Base-by-base conservation (phyloP, 2,888 invertebrate species). In the Uropetala carovei region DNA sequence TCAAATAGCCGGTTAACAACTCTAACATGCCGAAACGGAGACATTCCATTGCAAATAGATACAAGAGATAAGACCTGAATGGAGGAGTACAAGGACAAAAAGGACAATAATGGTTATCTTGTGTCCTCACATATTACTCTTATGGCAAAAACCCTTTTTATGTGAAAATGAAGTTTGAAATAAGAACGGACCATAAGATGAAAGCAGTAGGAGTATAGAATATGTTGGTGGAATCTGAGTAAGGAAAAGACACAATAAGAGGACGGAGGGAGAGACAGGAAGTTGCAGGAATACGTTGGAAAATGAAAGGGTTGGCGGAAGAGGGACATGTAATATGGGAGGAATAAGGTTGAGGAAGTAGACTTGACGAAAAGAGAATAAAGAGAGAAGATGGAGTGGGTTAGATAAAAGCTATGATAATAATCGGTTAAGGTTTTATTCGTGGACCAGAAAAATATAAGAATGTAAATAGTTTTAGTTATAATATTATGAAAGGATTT, bases 171-270 rank as follows among this genome's bases (percentile, higher is more conserved):
- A 43, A 43, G 43, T 5, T 43, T 43, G 43, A 43, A 43, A 43
- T 43, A 43, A 13, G 75, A 75, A 22, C 7, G 22, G 75, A n/a
- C 22, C 75, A 27, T 75, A 27, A 75, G 22, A 75, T 27, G 13
- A 11, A 27, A 27, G 13, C 22, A 75, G 43, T 22, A 27, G 13
- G 22, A 75, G 43, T 22, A 75, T 75, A 75, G 27, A 75, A 22
- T 75, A 27, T 75, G 13, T 22, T 75, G 5, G 27, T 27, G 75
- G 27, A 75, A 75, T 13, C 13, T 13, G 75, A 75, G 75, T 27
- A 75, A 75, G 75, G 75, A 27, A 43, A 75, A 75, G 75, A 75
- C 27, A 75, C 75, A 22, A 75, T 75, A 27, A n/a, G 75, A 75
- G 10, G 18, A 68, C 9, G 22, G 27, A 27, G 11, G 3, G 22